These are phyloP conservation scores for Bombus consobrinus DNA, from an alignment of 1,140 invertebrate species.

Conservation along the genomic window DNA sequence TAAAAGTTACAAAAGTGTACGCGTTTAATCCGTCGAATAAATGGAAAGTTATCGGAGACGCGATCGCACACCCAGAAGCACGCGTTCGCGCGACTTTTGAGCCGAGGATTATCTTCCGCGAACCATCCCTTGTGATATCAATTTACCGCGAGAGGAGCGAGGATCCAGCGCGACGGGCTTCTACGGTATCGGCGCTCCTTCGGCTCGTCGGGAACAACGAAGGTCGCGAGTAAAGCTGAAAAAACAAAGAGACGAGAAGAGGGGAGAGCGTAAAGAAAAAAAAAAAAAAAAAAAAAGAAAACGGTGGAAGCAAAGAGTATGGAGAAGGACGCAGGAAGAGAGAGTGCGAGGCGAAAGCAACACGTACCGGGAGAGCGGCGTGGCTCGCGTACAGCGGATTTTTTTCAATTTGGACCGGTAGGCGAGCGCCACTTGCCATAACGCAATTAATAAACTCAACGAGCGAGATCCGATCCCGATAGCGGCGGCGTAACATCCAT, in stretches of 20 bases:
- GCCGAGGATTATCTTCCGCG: neutral
- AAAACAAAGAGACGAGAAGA: neutral
- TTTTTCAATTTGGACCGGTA: slow-evolving; percentile 73
- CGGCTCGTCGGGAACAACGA: neutral
- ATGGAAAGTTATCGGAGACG: neutral
- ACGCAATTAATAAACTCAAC: slow-evolving; percentile 79
- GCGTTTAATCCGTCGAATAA: neutral
- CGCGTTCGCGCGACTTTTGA: neutral
- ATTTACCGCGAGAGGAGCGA: neutral
- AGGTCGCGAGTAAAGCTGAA: neutral
- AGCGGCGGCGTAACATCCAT: slow-evolving; percentile 65
- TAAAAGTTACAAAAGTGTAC: neutral
- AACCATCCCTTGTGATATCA: neutral
- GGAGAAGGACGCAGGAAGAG: neutral
- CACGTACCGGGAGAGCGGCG: neutral
- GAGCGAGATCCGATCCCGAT: slow-evolving; percentile 78
- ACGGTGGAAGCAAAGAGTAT: neutral
- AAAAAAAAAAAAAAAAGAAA: no score
- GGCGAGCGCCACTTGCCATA: slow-evolving; percentile 70
- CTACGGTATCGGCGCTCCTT: neutral
- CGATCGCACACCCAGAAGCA: neutral
- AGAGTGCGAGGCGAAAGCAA: neutral
- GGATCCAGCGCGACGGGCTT: neutral
- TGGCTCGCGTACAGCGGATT: slow-evolving; percentile 47
- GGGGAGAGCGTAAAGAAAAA: neutral